Percentiles rank a stretch among this genome's conserved stretches.
phyloP scores from a whole-genome alignment of 2,797 vertebrate genomes.

The Melanotaenia trifasciata region DNA sequence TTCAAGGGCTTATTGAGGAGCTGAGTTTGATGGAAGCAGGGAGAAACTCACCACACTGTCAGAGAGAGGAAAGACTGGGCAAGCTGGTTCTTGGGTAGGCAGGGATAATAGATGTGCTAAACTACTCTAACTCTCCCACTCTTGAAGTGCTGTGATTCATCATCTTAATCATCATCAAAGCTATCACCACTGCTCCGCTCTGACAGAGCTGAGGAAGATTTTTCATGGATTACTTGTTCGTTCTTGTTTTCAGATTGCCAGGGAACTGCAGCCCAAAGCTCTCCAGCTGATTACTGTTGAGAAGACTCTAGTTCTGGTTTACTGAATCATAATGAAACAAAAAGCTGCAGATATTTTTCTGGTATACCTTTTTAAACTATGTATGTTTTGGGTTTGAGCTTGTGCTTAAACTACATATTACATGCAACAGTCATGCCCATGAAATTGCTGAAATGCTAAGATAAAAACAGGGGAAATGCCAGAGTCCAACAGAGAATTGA shows the following conservation, averaged over 20 bases:
- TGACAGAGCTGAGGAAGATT: conserved; percentile 39
- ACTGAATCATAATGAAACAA: not conserved
- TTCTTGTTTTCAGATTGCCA: conserved; percentile 3
- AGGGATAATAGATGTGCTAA: conserved; percentile 39
- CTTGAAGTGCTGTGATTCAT: conserved; percentile 46
- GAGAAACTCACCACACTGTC: not conserved
- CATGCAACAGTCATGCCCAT: not conserved
- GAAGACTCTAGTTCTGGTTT: conserved; percentile 2
- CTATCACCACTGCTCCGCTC: conserved; percentile 42
- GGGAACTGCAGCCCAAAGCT: conserved; percentile 12
- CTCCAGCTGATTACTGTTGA: conserved; percentile 25
- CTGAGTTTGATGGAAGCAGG: not conserved
- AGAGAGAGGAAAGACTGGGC: not conserved
- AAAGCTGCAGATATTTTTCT: not conserved
- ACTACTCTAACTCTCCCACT: conserved; percentile 34
- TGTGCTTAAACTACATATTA: not conserved
- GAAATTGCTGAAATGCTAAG: conserved; percentile 16
- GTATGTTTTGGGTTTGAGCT: not conserved
- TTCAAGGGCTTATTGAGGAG: not conserved
- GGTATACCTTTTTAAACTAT: not conserved
- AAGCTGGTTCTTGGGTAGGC: not conserved
- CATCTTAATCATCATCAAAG: conserved; percentile 55
- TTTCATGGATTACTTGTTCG: conserved; percentile 29
- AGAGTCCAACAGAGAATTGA: not conserved
- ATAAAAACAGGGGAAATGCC: conserved; percentile 13